Conservation (phyloP, 2,797 vertebrate species). For the Poliocrania exsul region DNA sequence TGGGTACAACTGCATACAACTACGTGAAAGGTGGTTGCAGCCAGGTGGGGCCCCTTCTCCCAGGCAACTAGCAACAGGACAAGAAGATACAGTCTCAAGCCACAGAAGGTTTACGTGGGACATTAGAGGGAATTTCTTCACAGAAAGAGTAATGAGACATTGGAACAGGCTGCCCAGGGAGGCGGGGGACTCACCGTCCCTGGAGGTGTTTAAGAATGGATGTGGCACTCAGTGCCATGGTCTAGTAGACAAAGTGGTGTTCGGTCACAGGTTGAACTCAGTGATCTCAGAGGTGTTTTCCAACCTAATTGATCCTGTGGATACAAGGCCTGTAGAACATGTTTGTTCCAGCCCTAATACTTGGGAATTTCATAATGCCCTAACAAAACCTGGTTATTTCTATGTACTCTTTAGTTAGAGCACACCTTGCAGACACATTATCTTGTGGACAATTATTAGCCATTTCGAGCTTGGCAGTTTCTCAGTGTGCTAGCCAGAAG, state of each 20-base stretch:
- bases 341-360: neutral
- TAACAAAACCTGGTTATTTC: neutral
- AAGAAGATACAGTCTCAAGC: neutral
- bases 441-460: neutral
- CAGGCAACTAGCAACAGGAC: accelerated
- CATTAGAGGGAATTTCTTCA: neutral
- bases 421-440: neutral
- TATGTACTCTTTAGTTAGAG: neutral
- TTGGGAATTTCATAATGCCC: neutral
- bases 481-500: neutral
- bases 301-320: neutral
- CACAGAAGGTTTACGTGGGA: neutral
- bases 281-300: no score
- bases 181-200: neutral
- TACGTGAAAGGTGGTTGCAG: neutral
- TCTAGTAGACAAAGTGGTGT: no score
- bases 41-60: neutral
- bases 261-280: no score
- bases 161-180: neutral
- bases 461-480: neutral
- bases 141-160: neutral
- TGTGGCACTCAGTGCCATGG: neutral
- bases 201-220: neutral
- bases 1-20: neutral
- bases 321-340: neutral